Evolutionary conservation across 2,888 invertebrate species (phyloP).

Genomic region (Ormyrus pomaceus): DNA sequence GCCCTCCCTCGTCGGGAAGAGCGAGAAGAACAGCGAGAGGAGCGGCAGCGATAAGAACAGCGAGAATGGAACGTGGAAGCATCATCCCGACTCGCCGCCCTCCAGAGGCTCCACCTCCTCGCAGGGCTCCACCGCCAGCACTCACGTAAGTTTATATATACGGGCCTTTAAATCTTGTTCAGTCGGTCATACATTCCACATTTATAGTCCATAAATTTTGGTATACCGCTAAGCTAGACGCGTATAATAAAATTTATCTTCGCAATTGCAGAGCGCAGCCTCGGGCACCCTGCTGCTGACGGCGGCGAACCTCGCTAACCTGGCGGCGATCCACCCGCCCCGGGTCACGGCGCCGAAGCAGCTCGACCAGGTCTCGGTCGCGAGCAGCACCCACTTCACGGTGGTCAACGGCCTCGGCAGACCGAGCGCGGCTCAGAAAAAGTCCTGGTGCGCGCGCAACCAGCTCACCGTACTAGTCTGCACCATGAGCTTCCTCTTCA

Average conservation of each 20-base stretch:
- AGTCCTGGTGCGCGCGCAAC: slow-evolving; percentile 85
- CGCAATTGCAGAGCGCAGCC: slow-evolving; percentile 82
- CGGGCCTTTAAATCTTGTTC: not conserved
- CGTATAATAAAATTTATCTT: not conserved
- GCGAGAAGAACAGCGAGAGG: slow-evolving; percentile 3
- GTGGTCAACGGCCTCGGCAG: slow-evolving; percentile 87
- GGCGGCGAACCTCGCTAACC: slow-evolving; percentile 82
- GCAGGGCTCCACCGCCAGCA: slow-evolving; percentile 85
- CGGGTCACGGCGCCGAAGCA: slow-evolving; percentile 74
- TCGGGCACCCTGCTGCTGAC: slow-evolving; percentile 88
- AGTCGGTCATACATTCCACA: not conserved
- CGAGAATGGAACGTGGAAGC: slow-evolving; percentile 79
- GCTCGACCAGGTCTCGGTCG: slow-evolving; percentile 84
- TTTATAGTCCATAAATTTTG: no score
- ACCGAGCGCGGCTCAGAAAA: slow-evolving; percentile 79
- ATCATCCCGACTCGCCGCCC: slow-evolving; percentile 76
- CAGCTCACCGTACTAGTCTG: slow-evolving; percentile 89
- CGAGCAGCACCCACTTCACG: slow-evolving; percentile 92
- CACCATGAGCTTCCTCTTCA: slow-evolving; percentile 88
- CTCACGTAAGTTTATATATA: slow-evolving; percentile 81
- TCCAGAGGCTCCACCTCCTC: slow-evolving; percentile 79
- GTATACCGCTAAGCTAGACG: no score
- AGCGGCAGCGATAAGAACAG: slow-evolving; percentile 12
- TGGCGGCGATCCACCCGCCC: slow-evolving; percentile 75
- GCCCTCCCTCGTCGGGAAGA: slow-evolving; percentile 45